A percentile compares a stretch with the other conserved stretches of the same genome.
phyloP scores from a whole-genome alignment of 2,113 vertebrate genomes.

The Hydrolagus affinis region DNA sequence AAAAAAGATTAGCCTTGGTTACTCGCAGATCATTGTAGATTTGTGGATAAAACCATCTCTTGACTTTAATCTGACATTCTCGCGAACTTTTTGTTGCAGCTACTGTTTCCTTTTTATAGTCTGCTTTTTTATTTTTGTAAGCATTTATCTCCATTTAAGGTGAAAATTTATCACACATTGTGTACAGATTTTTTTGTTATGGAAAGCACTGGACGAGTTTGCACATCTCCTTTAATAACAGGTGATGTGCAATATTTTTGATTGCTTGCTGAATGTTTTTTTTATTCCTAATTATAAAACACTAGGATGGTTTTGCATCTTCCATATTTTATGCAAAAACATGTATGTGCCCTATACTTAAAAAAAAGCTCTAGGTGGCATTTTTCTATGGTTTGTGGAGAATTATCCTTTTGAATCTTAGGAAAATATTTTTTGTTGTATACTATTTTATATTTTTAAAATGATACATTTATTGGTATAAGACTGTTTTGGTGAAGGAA shows the following conservation, averaged over 20 bases:
- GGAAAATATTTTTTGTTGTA: slow-evolving; percentile 37
- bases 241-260: slow-evolving; percentile 38
- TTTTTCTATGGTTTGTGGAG: slow-evolving; percentile 33
- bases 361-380: slow-evolving; percentile 30
- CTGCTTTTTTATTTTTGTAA: slow-evolving; percentile 34
- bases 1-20: slow-evolving; percentile 44
- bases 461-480: slow-evolving; percentile 47
- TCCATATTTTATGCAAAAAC: slow-evolving; percentile 33
- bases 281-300: slow-evolving; percentile 33
- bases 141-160: slow-evolving; percentile 31
- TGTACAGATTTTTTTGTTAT: slow-evolving; percentile 34
- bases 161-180: slow-evolving; percentile 29
- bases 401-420: slow-evolving; percentile 38
- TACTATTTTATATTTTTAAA: slow-evolving; percentile 33
- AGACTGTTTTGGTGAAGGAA: slow-evolving; percentile 64
- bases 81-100: slow-evolving; percentile 34
- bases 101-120: slow-evolving; percentile 34
- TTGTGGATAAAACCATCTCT: slow-evolving; percentile 27
- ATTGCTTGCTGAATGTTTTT: slow-evolving; percentile 39
- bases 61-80: slow-evolving; percentile 40
- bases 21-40: slow-evolving; percentile 47
- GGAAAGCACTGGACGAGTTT: slow-evolving; percentile 37
- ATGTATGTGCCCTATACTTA: slow-evolving; percentile 33
- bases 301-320: slow-evolving; percentile 33
- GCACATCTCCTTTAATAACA: slow-evolving; percentile 14